Conservation (phyloP, 92 coral and sea anemone species). For the Galaxea fascicularis region DNA sequence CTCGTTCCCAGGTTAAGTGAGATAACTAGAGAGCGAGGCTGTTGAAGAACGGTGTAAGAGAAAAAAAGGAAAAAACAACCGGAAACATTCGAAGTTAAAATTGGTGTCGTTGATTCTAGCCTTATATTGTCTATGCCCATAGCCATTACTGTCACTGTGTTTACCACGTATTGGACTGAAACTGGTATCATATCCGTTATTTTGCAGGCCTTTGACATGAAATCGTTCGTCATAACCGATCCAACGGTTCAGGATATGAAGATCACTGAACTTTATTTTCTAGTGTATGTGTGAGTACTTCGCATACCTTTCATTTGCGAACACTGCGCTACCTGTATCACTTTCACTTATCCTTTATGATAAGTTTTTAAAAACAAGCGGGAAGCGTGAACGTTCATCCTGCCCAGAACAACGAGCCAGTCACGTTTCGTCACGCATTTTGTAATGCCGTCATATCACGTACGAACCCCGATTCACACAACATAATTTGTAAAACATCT, state of each 20-base stretch:
- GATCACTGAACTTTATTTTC: not conserved
- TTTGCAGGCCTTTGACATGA: slow-evolving; percentile 34
- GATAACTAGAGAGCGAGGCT: not conserved
- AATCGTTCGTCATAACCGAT: not conserved
- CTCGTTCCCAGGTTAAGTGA: not conserved
- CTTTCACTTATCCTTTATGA: too few relatives aligned
- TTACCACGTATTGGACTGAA: slow-evolving; percentile 15
- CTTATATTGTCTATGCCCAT: not conserved
- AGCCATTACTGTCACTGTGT: not conserved
- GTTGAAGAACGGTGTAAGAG: not conserved
- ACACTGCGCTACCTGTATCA: not conserved
- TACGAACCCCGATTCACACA: too few relatives aligned
- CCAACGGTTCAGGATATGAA: not conserved
- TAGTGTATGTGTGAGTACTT: not conserved
- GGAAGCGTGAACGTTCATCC: not conserved
- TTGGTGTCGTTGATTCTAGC: not conserved
- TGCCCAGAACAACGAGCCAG: not conserved
- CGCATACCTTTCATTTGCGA: not conserved
- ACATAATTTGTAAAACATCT: slow-evolving; percentile 24
- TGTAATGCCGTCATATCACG: not conserved
- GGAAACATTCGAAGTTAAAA: not conserved
- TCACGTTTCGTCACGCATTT: slow-evolving; percentile 19
- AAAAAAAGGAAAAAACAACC: not conserved
- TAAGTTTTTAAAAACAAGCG: not conserved
- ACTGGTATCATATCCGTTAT: not conserved